These are phyloP conservation scores for Anaspis maculata DNA, from an alignment of 2,888 invertebrate species.

Conservation along the genomic window DNA sequence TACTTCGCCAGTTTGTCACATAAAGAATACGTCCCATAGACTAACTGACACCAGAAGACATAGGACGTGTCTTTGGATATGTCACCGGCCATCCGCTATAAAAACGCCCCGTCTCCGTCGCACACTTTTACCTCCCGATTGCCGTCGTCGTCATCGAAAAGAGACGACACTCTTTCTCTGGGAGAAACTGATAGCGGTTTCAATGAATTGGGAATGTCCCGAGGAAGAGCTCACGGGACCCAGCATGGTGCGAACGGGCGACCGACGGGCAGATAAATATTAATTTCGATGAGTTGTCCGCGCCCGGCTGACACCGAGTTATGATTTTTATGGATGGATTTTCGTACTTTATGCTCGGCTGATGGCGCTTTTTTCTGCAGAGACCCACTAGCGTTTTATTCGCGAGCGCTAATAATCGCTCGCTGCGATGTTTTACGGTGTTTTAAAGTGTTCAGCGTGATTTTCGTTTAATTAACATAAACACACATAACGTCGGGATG, in stretches of 20 bases:
- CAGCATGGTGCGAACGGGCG: too few relatives aligned
- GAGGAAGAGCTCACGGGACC: too few relatives aligned
- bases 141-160: constrained; percentile 1
- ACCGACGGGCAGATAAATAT: constrained; percentile 9
- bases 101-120: constrained; percentile 5
- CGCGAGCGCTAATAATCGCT: too few relatives aligned
- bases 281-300: constrained; percentile 10
- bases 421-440: too few relatives aligned
- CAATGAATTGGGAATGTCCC: constrained; percentile 12
- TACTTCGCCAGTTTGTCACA: constrained; percentile 23
- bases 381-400: too few relatives aligned
- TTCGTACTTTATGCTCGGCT: too few relatives aligned
- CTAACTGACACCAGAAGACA: constrained; percentile 9
- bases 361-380: too few relatives aligned
- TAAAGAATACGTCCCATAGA: constrained; percentile 18
- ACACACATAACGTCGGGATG: too few relatives aligned
- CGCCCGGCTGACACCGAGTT: constrained; percentile 9
- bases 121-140: too few relatives aligned
- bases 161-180: constrained; percentile 3
- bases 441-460: too few relatives aligned
- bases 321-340: constrained; percentile 13
- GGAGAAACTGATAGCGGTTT: constrained; percentile 12
- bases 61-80: constrained; percentile 9
- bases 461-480: too few relatives aligned
- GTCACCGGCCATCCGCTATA: constrained; percentile 11